A percentile compares a stretch with the other conserved stretches of the same genome.
Evolutionary conservation across 1,140 invertebrate genomes (phyloP).

Genomic region (Reticulitermes speratus): DNA sequence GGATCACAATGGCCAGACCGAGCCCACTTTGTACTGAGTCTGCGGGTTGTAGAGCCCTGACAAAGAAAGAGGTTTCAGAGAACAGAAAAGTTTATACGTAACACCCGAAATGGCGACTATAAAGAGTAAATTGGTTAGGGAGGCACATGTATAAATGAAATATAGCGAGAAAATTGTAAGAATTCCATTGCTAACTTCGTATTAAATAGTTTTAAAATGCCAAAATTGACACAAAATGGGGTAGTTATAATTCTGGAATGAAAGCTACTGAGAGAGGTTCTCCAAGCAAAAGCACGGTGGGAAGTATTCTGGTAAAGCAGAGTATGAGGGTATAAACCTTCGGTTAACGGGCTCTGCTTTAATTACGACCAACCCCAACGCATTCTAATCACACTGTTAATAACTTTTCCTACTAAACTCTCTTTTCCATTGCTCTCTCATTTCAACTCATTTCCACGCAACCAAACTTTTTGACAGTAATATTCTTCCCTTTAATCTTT

Average conservation of each 20-base stretch:
- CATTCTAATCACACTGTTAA: not conserved
- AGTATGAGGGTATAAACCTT: not conserved
- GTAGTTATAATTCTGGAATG: not conserved
- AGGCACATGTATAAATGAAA: not conserved
- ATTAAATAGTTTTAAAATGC: not conserved
- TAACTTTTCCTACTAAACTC: not conserved
- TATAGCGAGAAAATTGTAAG: not conserved
- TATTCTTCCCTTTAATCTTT: not conserved
- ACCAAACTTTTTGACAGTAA: not conserved
- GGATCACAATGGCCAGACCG: too few relatives aligned
- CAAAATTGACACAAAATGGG: not conserved
- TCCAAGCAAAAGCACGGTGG: not conserved
- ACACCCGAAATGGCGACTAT: not conserved
- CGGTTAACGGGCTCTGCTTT: not conserved
- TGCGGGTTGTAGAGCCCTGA: too few relatives aligned
- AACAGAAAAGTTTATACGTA: not conserved
- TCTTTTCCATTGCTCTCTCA: not conserved
- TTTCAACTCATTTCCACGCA: not conserved
- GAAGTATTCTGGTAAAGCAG: not conserved
- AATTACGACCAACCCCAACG: not conserved
- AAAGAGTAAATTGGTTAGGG: not conserved
- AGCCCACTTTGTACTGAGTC: too few relatives aligned
- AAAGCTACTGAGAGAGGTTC: not conserved
- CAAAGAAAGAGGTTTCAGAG: not conserved
- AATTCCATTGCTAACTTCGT: not conserved